Evolutionary conservation across 2,797 vertebrate genomes (phyloP), one percentile per base, ranked within the genome.

Genomic region (Sarcoramphus papa): DNA sequence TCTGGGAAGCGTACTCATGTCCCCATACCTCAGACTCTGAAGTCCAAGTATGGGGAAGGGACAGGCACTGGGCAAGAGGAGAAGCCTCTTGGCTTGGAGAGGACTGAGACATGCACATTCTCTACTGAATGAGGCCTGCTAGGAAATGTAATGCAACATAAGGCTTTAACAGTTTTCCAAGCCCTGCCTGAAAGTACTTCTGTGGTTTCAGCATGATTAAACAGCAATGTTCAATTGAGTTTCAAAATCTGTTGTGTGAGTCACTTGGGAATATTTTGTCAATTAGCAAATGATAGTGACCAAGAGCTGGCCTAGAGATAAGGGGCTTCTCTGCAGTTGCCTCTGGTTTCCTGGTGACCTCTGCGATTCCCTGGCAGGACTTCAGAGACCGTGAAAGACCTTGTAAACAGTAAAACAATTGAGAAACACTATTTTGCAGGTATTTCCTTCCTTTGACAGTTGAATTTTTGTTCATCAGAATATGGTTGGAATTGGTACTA

Each of bases 391-490:
- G 14, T 35, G 31, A 33, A 81, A 92, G 50, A 77, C 53, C 21
- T 88, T 43, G 31, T 68, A 63, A 82, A 82, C 12, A 78, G 28
- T 62, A 54, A 80, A 95, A 67, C 13, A 51, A 40, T 22, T 63
- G 33, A 64, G 59, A 84, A 79, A 33, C 17, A 21, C 28, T 59
- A 30, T 89, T 93, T 95, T 97, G 25, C 27, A 60, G 35, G 45
- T 73, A 41, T 80, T 96, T 91, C 45, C 54, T 88, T 87, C 60
- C 19, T 67, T 88, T 79, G 51, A 43, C 15, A 51, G 74, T 53
- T 94, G 92, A 76, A 76, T 91, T 92, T 92, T 83, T 91, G 30
- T 74, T 91, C 83, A 90, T 90, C 50, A 65, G 33, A 93, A 31
- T 57, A 25, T n/a, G 60, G 25, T 51, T 95, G 45, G 75, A 85